Evolutionary conservation across 2,888 invertebrate species (phyloP), one percentile per base, ranked within the genome.

Genomic region (Macaria liturata): DNA sequence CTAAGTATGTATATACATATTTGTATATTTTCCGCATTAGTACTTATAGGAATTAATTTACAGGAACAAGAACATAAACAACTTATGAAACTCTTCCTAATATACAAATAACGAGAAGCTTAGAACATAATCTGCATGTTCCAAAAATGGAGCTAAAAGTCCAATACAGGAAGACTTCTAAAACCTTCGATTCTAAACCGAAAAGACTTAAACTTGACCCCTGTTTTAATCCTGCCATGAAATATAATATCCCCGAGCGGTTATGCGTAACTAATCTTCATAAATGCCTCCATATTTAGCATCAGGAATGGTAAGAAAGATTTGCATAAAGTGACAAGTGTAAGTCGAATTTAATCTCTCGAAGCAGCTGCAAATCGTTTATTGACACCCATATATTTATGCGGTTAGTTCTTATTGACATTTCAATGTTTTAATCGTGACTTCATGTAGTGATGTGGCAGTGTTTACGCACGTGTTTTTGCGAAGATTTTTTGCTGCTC

Each of bases 311-410:
- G 70, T 75, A 71, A 72, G 61, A 60, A 57, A 68, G 75, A 84
- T 83, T 84, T 82, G 80, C 83, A 83, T 84, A 82, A 80, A 76
- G 69, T 67, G 75, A 80, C 80, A 77, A 67, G 71, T 64, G 69
- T 65, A 65, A 62, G 64, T 57, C 62, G 32, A 37, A 44, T 31
- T 45, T 60, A 68, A 68, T 64, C 61, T 56, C 61, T 46, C 45
- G 47, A 50, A 61, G 56, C 57, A 44, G 47, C 56, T 48, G 57
- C 64, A 40, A 44, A 61, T 52, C 20, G 64, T 54, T 50, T 50
- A 54, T 54, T 50, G 53, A 46, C 46, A 53, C 40, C 32, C 34
- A 37, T 37, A 37, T 37, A 37, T 37, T 20, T 34, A 47, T 20
- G 47, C 34, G 32, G 51, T 45, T 51, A 45, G 37, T 37, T 43